Base-by-base conservation (phyloP, 2,888 invertebrate genomes). In the Frankliniella intonsa region DNA sequence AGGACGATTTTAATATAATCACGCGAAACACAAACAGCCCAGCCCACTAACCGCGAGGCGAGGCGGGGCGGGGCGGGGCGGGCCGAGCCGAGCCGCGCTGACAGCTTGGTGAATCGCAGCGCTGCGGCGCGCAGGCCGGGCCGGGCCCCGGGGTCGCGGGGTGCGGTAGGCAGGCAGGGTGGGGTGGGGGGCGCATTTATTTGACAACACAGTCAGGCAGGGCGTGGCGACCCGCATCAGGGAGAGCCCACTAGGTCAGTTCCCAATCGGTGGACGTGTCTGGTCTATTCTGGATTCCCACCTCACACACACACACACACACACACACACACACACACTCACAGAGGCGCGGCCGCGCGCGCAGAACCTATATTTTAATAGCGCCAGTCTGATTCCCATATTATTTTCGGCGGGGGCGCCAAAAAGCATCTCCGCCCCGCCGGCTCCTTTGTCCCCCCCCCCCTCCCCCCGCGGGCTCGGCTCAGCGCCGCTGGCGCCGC, bases 101-200 rank as follows among this genome's bases (percentile, higher is more conserved):
- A 76, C 69, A 76, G 69, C 69, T 76, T 76, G 69, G 22, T 76
- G 69, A 76, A 76, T 76, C 69, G 69, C 69, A 25, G n/a, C 69
- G 69, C 65, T n/a, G 19, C 69, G 22, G 22, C 69, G 65, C 51
- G 51, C 51, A n/a, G n/a, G n/a, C n/a, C 55, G 55, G 14, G 7
- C 55, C 55, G 55, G n/a, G n/a, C n/a, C n/a, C n/a, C n/a, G n/a
- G n/a, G n/a, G n/a, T n/a, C 55, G 55, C 17, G 55, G 11, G 17
- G 17, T 2, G 55, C 17, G 55, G 55, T 14, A 17, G 55, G 55
- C 14, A 17, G 12, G 55, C 17, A 12, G 55, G 11, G 12, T 7
- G 55, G 55, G 9, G n/a, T 9, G 25, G 69, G 25, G 10, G 25
- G 25, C 69, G 69, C 69, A 76, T 76, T 25, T 76, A 76, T 76